Evolutionary conservation across 1,140 invertebrate species (phyloP), one percentile per base, ranked within the genome.

Genomic region (Acyrthosiphon pisum): DNA sequence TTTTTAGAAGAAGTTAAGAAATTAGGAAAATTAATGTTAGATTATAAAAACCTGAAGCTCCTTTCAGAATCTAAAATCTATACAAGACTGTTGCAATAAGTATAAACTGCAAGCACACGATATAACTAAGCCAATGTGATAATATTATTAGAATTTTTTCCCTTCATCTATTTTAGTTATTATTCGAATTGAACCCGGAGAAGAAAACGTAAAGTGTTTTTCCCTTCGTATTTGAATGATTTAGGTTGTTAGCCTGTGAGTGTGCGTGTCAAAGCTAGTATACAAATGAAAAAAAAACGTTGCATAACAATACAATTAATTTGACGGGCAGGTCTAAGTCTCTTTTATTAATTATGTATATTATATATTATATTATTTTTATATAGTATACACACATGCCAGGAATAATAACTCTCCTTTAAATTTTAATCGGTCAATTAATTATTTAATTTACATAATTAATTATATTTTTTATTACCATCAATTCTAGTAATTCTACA

Each of bases 401-500:
- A 84, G 23, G 18, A 41, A 30, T 84, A 84, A 84, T 26, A 83
- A 83, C 35, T 37, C 81, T 83, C 18, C 8, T 83, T 83, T 37
- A 37, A 37, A 83, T 23, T n/a, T 68, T 68, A 68, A 44, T 84
- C 83, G 37, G 7, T 44, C 23, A 84, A 84, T 44, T 84, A 84
- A 44, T 44, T 84, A 84, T 84, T 84, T 26, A 44, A 46, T 86
- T 41, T 11, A 86, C 84, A 46, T 86, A 86, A 86, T 86, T 86
- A 86, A 86, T 86, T 86, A 86, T 83, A 83, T 83, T 83, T 68
- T 56, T 68, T n/a, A 14, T 68, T 18, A 68, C 60, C 60, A 68
- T 18, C 30, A 68, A 68, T n/a, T 68, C 6, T 68, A 68, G 60
- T 68, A 68, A n/a, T 68, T n/a, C 14, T 68, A 68, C 14, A 68